Percentiles rank a stretch among this genome's conserved stretches.
phyloP scores from a whole-genome alignment of 2,888 invertebrate genomes.

The Thymelicus sylvestris region DNA sequence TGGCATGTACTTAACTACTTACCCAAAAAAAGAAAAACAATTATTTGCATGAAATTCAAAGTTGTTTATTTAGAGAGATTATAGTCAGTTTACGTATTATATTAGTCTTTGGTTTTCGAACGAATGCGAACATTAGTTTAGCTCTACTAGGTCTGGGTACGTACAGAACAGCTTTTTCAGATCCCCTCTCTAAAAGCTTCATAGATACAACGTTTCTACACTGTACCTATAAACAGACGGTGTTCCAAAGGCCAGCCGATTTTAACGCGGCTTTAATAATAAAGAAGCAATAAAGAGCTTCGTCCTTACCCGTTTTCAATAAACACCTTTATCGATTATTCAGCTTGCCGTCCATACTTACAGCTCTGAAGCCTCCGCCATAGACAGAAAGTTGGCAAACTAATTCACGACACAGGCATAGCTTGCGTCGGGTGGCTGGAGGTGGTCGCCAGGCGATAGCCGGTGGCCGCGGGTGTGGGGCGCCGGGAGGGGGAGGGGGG shows the following conservation, averaged over 20 bases:
- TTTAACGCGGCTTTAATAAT: conserved; percentile 71
- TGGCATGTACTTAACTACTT: too few relatives aligned
- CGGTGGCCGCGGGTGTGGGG: conserved; percentile 72
- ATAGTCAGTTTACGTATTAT: too few relatives aligned
- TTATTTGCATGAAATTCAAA: too few relatives aligned
- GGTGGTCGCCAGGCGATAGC: conserved; percentile 78
- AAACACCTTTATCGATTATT: conserved; percentile 85
- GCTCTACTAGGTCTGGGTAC: too few relatives aligned
- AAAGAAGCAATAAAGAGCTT: conserved; percentile 82
- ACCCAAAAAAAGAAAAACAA: too few relatives aligned
- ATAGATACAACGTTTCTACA: conserved; percentile 34
- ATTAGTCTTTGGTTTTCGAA: too few relatives aligned
- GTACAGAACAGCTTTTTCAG: too few relatives aligned
- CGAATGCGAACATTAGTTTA: too few relatives aligned
- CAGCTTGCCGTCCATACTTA: conserved; percentile 83
- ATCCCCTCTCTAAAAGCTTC: not conserved
- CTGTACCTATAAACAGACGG: conserved; percentile 1
- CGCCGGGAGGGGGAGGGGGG: conserved; percentile 53
- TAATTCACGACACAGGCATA: conserved; percentile 85
- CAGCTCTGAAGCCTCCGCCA: conserved; percentile 81
- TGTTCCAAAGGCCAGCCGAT: conserved; percentile 45
- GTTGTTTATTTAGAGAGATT: too few relatives aligned
- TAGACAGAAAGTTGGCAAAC: conserved; percentile 85
- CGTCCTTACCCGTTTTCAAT: conserved; percentile 83
- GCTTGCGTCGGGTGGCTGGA: conserved; percentile 78